Evolutionary conservation across 2,113 vertebrate genomes (phyloP).

Genomic region (Theristicus caerulescens): DNA sequence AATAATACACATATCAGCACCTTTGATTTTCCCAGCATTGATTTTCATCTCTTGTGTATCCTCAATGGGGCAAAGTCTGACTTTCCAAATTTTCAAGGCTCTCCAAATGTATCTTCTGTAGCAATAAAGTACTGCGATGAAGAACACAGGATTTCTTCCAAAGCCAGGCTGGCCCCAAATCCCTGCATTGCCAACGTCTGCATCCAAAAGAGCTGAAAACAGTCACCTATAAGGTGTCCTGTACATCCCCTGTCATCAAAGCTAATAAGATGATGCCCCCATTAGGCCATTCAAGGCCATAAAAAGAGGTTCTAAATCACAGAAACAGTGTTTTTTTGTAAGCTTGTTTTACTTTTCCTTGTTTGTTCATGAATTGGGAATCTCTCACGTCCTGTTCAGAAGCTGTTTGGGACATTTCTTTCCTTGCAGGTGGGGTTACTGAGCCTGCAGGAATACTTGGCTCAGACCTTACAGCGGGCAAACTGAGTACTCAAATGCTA

Average conservation of each 20-base stretch:
- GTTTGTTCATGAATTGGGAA: not conserved
- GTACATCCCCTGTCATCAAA: not conserved
- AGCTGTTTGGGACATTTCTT: not conserved
- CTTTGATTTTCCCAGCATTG: not conserved
- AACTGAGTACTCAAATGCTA: not conserved
- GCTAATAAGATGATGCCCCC: not conserved
- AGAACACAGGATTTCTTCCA: not conserved
- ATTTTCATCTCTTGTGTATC: not conserved
- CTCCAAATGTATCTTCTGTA: not conserved
- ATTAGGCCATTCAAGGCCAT: not conserved
- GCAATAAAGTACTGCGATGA: not conserved
- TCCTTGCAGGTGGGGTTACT: not conserved
- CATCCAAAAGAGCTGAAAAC: not conserved
- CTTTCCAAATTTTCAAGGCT: not conserved
- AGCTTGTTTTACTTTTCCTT: not conserved
- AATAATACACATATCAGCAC: not conserved
- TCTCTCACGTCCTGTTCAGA: not conserved
- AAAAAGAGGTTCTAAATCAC: not conserved
- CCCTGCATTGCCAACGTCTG: fast-evolving
- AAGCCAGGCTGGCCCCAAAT: not conserved
- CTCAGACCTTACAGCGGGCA: not conserved
- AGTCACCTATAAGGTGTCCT: not conserved
- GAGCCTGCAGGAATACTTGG: not conserved
- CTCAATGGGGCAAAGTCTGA: not conserved
- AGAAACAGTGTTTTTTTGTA: not conserved